A percentile compares a stretch with the other conserved stretches of the same genome.
Conservation (phyloP, 92 coral and sea anemone species). For the Zoanthus solanderi region DNA sequence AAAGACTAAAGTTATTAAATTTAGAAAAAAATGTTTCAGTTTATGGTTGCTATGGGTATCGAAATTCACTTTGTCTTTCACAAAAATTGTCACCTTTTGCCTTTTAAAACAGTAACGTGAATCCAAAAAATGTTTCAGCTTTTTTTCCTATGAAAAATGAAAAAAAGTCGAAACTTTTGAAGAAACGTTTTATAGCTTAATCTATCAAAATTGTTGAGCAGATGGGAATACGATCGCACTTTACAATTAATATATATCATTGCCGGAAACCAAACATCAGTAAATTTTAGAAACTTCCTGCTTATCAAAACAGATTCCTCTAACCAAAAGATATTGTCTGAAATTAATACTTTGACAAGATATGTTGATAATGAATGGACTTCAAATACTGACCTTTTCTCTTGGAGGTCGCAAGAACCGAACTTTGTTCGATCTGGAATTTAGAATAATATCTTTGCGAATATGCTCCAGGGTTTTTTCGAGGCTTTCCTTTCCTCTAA, state of each 20-base stretch:
- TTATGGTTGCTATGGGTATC: neutral
- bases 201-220: no score
- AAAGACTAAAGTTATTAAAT: no score
- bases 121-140: no score
- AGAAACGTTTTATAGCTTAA: no score
- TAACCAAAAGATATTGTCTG: neutral
- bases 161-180: no score
- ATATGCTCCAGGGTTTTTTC: slow-evolving; percentile 93
- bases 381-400: slow-evolving; percentile 78
- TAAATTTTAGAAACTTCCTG: neutral
- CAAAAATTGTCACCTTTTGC: neutral
- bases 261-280: no score
- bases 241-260: no score
- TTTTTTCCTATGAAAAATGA: no score
- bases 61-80: neutral
- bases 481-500: slow-evolving; percentile 90
- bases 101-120: neutral
- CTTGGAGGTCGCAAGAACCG: slow-evolving; percentile 89
- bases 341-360: neutral
- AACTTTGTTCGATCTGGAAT: slow-evolving; percentile 76
- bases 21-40: neutral
- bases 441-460: slow-evolving; percentile 91
- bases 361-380: neutral
- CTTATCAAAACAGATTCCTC: neutral
- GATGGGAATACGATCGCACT: no score